Conservation (phyloP, 2,797 vertebrate species). For the Tauraco hartlaubi region DNA sequence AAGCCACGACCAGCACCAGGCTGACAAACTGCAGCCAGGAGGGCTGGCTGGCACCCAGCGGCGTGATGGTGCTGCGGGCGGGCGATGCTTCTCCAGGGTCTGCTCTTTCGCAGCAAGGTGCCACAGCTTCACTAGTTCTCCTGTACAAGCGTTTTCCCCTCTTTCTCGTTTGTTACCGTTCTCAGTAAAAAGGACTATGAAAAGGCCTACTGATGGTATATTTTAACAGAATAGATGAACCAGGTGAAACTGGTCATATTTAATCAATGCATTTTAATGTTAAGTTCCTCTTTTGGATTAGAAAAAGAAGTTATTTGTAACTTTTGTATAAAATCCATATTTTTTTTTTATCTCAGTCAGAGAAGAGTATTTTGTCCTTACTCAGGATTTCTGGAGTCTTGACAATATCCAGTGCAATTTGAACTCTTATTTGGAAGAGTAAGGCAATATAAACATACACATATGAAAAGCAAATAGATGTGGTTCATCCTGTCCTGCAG, state of each 20-base stretch:
- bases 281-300: background rate
- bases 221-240: background rate
- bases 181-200: background rate
- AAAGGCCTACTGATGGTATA: background rate
- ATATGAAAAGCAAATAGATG: background rate
- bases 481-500: background rate
- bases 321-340: background rate
- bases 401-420: background rate
- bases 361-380: background rate
- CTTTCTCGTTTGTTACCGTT: background rate
- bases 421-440: background rate
- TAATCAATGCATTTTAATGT: background rate
- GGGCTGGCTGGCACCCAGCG: background rate
- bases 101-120: background rate
- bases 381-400: background rate
- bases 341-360: background rate
- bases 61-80: background rate
- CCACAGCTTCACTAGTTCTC: background rate
- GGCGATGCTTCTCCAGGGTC: background rate
- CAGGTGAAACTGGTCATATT: background rate
- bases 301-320: background rate
- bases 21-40: background rate
- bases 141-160: background rate
- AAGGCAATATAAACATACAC: background rate
- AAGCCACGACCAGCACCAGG: background rate